Evolutionary conservation across 2,113 vertebrate species (phyloP).

Genomic region (Burhinus oedicnemus): DNA sequence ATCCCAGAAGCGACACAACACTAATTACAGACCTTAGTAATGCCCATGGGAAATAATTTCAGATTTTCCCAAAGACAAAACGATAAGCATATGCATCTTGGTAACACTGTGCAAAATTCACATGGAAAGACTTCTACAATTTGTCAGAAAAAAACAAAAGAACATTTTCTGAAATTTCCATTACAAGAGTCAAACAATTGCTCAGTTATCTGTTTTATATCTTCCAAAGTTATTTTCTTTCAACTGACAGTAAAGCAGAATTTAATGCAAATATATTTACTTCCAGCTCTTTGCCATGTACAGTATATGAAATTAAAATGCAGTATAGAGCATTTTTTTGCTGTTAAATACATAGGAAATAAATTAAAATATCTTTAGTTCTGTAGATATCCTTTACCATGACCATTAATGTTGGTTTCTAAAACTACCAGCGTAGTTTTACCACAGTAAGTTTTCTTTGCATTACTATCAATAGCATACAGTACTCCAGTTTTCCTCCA

Average conservation of each 20-base stretch:
- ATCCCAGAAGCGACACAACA: background rate
- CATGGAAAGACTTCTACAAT: background rate
- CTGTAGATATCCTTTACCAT: background rate
- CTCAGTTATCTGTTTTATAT: background rate
- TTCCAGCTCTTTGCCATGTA: background rate
- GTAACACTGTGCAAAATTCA: background rate
- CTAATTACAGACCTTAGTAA: background rate
- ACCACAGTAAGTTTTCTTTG: conserved; percentile 29
- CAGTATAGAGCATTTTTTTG: background rate
- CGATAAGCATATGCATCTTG: background rate
- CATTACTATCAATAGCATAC: background rate
- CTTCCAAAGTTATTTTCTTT: background rate
- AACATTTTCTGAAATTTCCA: background rate
- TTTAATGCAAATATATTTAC: background rate
- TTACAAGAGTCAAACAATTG: background rate
- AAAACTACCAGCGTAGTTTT: conserved; percentile 21
- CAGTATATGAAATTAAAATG: background rate
- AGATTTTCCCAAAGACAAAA: background rate
- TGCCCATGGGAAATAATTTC: background rate
- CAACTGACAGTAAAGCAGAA: background rate
- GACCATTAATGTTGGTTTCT: conserved; percentile 38
- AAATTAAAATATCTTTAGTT: background rate
- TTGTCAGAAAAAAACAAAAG: background rate
- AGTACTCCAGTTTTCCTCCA: background rate
- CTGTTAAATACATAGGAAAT: conserved; percentile 27